Base-by-base conservation (phyloP, 2,113 vertebrate genomes). In the Nanorana parkeri region DNA sequence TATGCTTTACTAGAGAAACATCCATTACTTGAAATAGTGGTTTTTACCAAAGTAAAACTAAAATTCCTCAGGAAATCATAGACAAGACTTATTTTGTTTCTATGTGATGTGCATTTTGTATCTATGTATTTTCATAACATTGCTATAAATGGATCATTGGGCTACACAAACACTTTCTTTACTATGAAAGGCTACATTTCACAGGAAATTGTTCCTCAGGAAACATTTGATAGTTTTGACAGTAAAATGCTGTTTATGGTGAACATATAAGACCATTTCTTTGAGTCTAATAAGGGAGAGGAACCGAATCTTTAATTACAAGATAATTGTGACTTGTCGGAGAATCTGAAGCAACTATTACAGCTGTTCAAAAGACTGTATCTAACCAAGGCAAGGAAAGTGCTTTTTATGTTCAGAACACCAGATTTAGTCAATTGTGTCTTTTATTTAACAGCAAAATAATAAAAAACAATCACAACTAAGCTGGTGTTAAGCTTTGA, bases 261-360 rank as follows among this genome's bases (percentile, higher is more conserved):
- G 90, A 88, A 90, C 87, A 84, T 90, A 80, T 83, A 88, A 55
- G 87, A 87, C 85, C 86, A 89, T 83, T 91, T 93, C 92, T 91
- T 92, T 93, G 91, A 90, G 87, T 84, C 69, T 91, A 93, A 93
- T 93, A 93, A 93, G 91, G 91, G 87, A 92, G 91, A 93, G 87
- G 88, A 92, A 89, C 89, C 85, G 85, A 88, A 90, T 88, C 77
- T 89, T 90, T 89, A 85, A 83, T 91, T 93, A 93, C 91, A 91
- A 90, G 92, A 91, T 93, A 94, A 94, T 93, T 93, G 91, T 86
- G 92, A 93, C 91, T 90, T 94, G 92, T 93, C 91, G 89, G 89
- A 90, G 89, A 92, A 87, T 83, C 89, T 92, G 89, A 88, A 87
- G 86, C 72, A 86, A 84, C 84, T 87, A 89, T 90, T 91, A 88